Conservation (phyloP, 2,797 vertebrate genomes). For the Propithecus perrieri region DNA sequence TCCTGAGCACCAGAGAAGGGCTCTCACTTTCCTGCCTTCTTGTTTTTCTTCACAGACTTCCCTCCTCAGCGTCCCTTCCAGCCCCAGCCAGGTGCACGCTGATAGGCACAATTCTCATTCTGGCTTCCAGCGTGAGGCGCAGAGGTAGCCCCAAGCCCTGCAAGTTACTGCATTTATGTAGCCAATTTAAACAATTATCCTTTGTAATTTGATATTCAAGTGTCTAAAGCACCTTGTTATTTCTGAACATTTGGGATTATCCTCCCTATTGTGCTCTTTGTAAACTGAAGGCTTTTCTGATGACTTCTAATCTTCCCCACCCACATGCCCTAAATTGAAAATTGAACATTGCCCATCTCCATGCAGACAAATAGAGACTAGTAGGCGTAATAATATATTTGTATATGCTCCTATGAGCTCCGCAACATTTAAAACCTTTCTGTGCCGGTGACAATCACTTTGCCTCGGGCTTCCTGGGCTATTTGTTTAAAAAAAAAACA, state of each 20-base stretch:
- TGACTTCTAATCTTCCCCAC: background rate
- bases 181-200: background rate
- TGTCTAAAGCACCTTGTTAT: background rate
- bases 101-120: background rate
- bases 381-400: background rate
- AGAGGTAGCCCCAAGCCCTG: background rate
- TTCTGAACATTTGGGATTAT: background rate
- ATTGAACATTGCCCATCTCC: background rate
- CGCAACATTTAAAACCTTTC: background rate
- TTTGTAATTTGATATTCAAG: constrained; percentile 31
- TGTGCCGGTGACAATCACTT: background rate
- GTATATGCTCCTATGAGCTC: background rate
- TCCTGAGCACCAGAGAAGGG: background rate
- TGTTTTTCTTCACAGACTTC: background rate
- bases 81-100: background rate
- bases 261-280: constrained; percentile 10
- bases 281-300: background rate
- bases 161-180: background rate
- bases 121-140: background rate
- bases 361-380: background rate
- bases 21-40: background rate
- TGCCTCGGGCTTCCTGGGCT: background rate
- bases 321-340: background rate
- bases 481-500: background rate
- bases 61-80: background rate